Evolutionary conservation across 2,113 vertebrate species (phyloP).

Genomic region (Thymallus thymallus): DNA sequence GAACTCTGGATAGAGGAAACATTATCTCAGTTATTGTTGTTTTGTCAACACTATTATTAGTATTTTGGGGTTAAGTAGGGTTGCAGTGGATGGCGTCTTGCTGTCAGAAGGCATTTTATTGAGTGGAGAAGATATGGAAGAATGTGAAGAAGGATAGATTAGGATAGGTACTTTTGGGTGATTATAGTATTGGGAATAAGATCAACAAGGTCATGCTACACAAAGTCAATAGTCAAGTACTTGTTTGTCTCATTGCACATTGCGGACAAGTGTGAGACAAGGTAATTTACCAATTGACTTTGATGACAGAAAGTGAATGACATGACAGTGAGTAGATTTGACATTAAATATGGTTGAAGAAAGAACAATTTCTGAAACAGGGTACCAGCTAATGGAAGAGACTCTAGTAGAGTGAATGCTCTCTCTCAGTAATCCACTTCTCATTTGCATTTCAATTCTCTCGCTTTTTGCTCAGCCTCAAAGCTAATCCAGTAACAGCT

Average conservation of each 20-base stretch:
- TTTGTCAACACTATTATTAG: neutral
- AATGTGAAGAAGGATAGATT: conserved; percentile 24
- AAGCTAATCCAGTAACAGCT: conserved; percentile 63
- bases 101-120: conserved; percentile 19
- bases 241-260: conserved; percentile 23
- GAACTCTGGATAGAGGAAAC: conserved; percentile 21
- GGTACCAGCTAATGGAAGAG: conserved; percentile 59
- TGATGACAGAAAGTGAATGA: conserved; percentile 37
- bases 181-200: conserved; percentile 24
- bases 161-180: conserved; percentile 9
- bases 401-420: conserved; percentile 65
- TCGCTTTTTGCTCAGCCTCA: conserved; percentile 55
- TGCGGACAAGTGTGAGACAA: conserved; percentile 18
- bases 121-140: conserved; percentile 11
- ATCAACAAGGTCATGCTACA: conserved; percentile 11
- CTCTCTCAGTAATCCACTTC: conserved; percentile 71
- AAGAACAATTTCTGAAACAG: conserved; percentile 38
- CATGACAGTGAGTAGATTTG: conserved; percentile 35
- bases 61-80: conserved; percentile 31
- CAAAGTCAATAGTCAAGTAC: conserved; percentile 18
- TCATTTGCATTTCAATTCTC: conserved; percentile 80
- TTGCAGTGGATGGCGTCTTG: conserved; percentile 23
- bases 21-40: neutral
- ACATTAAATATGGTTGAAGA: conserved; percentile 36
- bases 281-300: conserved; percentile 29